These are phyloP conservation scores for Drosophila obscura DNA, from an alignment of 1,140 invertebrate genomes.

Conservation along the genomic window DNA sequence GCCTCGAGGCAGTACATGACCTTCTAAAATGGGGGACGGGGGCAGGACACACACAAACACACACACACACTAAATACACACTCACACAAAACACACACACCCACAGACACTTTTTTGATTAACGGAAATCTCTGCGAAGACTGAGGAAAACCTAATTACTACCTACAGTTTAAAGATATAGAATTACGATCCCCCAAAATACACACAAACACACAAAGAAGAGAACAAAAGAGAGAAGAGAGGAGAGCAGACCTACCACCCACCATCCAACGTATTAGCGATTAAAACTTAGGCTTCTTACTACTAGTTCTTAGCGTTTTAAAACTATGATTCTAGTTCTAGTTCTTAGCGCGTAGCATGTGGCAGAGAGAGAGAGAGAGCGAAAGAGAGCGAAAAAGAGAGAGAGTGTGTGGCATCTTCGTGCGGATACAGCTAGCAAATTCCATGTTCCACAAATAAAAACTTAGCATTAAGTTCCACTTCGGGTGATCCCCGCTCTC, in stretches of 20 bases:
- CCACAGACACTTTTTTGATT: slow-evolving; percentile 27
- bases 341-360: slow-evolving; percentile 16
- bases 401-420: slow-evolving; percentile 33
- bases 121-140: slow-evolving; percentile 83
- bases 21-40: slow-evolving; percentile 35
- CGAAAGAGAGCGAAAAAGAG: slow-evolving; percentile 27
- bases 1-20: slow-evolving; percentile 67
- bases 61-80: neutral
- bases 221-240: slow-evolving; percentile 18
- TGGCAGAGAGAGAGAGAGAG: slow-evolving; percentile 33
- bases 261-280: slow-evolving; percentile 78
- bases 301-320: slow-evolving; percentile 55
- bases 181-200: slow-evolving; percentile 33
- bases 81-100: neutral
- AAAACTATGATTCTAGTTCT: slow-evolving; percentile 7
- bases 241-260: slow-evolving; percentile 34
- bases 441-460: slow-evolving; percentile 73
- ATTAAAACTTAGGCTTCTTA: slow-evolving; percentile 68
- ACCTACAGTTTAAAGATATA: slow-evolving; percentile 66
- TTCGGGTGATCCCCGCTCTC: slow-evolving; percentile 5
- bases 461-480: slow-evolving; percentile 50
- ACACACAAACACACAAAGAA: slow-evolving; percentile 17
- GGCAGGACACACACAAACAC: neutral
- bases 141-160: slow-evolving; percentile 81
- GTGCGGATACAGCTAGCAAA: slow-evolving; percentile 73